Conservation (phyloP, 2,888 invertebrate species). For the Acanthosoma haemorrhoidale region DNA sequence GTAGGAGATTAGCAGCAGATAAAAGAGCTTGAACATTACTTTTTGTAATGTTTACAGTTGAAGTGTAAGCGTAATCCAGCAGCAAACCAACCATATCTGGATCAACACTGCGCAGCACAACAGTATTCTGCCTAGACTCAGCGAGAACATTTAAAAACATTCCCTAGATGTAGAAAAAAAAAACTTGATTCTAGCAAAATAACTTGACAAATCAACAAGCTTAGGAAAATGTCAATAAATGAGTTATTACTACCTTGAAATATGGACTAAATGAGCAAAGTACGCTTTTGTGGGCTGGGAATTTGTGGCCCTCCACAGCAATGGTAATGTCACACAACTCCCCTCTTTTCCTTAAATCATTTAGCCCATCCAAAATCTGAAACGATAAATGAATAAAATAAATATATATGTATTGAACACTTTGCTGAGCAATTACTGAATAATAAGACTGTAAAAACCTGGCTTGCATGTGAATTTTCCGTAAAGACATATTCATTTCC, state of each 20-base stretch:
- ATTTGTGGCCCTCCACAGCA: constrained; percentile 46
- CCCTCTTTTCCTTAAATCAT: constrained; percentile 44
- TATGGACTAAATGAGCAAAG: constrained; percentile 49
- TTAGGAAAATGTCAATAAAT: background rate
- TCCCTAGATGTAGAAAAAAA: constrained; percentile 42
- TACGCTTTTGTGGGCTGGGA: constrained; percentile 48
- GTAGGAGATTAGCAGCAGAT: constrained; percentile 48
- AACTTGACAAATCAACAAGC: background rate
- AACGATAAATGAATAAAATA: constrained; percentile 18
- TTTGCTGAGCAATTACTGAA: background rate
- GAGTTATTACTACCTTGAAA: constrained; percentile 44
- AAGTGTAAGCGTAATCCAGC: constrained; percentile 49
- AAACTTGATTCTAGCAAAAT: constrained; percentile 24
- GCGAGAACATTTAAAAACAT: constrained; percentile 48
- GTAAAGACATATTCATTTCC: constrained; percentile 46
- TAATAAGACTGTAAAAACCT: constrained; percentile 40
- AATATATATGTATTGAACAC: background rate
- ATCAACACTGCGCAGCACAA: constrained; percentile 48
- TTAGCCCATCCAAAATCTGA: constrained; percentile 45
- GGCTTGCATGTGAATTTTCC: constrained; percentile 45
- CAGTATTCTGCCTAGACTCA: constrained; percentile 47
- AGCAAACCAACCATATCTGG: constrained; percentile 46
- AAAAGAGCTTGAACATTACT: constrained; percentile 48
- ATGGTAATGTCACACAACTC: constrained; percentile 49
- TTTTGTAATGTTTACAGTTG: constrained; percentile 46